Base-by-base conservation (phyloP, 2,888 invertebrate species). In the Pecten maximus region DNA sequence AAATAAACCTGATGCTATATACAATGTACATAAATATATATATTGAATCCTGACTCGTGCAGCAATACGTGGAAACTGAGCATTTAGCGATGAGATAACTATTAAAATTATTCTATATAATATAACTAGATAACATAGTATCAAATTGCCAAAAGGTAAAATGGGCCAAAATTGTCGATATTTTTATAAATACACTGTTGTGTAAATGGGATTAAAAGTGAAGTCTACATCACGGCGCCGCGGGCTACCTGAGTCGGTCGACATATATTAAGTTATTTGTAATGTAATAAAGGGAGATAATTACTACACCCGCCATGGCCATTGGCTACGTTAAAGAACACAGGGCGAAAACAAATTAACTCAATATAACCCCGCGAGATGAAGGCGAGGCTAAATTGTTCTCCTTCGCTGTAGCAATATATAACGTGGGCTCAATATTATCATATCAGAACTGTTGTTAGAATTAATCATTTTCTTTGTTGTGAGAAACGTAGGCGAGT, bases 261-360 rank as follows among this genome's bases (percentile, higher is more conserved):
- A 74, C 74, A 74, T 74, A 74, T 74, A 74, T 28, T 28, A 19
- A 74, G 74, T 74, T 74, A 74, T 74, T 74, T 74, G 35, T 74
- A 74, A 74, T 74, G 2, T 10, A 74, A 74, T 74, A 2, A 74
- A 28, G 74, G 74, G 74, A 35, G 74, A 74, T 74, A 74, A 74
- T 74, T 74, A 74, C 74, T 74, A 74, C 28, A 74, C 74, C 74
- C 74, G 74, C 35, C 35, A 74, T 35, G 74, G 74, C 28, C 0
- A 74, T 74, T 74, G 28, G 28, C 0, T 23, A 74, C 74, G 28
- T 74, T 74, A 74, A 10, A 74, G 28, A 28, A 28, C 74, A 74
- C 74, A 74, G 10, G 35, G 74, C 28, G 28, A 74, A 35, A 74
- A 35, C 28, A 74, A 74, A 74, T 74, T 74, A 74, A 74, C 16